Conservation (phyloP, 2,797 vertebrate species). For the Neosilurus mollespiculum region DNA sequence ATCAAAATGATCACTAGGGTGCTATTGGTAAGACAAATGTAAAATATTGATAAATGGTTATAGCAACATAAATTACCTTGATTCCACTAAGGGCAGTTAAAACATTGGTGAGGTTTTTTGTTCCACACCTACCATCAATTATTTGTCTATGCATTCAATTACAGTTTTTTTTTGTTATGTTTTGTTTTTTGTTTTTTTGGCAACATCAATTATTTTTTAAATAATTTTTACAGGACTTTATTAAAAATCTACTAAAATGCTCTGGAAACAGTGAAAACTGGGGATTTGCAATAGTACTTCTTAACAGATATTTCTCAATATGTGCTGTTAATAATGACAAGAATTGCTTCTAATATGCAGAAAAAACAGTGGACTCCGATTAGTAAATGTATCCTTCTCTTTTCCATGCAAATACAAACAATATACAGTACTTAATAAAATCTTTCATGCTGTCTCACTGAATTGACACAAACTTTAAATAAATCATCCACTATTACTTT, state of each 20-base stretch:
- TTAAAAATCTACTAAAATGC: not conserved
- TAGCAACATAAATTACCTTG: conserved; percentile 13
- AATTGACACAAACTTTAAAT: not conserved
- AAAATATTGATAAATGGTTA: conserved; percentile 59
- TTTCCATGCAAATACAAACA: not conserved
- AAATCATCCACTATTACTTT: not conserved
- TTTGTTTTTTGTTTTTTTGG: too few species aligned
- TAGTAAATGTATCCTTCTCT: not conserved
- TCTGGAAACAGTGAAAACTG: not conserved
- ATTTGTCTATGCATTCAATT: too few species aligned
- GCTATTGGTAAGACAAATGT: conserved; percentile 71
- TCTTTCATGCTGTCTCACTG: not conserved
- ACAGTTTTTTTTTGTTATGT: too few species aligned
- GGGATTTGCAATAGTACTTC: not conserved
- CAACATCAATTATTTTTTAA: too few species aligned
- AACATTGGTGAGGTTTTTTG: not conserved
- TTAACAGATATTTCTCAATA: not conserved
- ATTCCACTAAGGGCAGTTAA: conserved; percentile 17
- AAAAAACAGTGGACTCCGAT: not conserved
- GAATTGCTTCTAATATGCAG: not conserved
- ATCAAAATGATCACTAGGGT: conserved; percentile 57
- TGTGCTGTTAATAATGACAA: not conserved
- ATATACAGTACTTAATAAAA: not conserved
- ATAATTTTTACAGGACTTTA: too few species aligned
- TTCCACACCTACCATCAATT: not conserved